Conservation (phyloP, 2,797 vertebrate genomes). For the Lateolabrax maculatus region DNA sequence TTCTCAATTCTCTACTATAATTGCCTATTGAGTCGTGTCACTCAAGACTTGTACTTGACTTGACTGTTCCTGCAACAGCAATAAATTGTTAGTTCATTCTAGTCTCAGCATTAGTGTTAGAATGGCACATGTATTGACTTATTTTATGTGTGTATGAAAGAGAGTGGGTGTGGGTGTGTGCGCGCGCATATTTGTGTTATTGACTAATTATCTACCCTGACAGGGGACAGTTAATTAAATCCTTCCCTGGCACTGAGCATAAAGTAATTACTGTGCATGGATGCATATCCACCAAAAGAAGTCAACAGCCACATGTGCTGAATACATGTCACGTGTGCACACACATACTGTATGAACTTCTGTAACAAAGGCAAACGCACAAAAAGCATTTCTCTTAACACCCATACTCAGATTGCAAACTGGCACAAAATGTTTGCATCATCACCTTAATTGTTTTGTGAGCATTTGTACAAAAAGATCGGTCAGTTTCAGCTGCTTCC, state of each 20-base stretch:
- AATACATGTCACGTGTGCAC: slow-evolving; percentile 30
- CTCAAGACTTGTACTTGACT: slow-evolving; percentile 52
- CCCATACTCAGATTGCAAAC: not conserved
- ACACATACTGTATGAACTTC: not conserved
- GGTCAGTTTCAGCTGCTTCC: not conserved
- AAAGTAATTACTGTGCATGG: slow-evolving; percentile 76
- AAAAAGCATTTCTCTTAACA: not conserved
- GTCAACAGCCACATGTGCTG: slow-evolving; percentile 33
- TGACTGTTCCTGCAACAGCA: slow-evolving; percentile 39
- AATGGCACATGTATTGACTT: slow-evolving; percentile 59
- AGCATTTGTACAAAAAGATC: not conserved
- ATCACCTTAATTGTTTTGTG: not conserved
- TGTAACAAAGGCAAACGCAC: slow-evolving; percentile 15
- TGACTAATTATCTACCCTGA: slow-evolving; percentile 69
- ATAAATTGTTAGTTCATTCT: slow-evolving; percentile 49
- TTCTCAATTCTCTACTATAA: slow-evolving; percentile 51
- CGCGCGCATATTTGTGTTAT: slow-evolving; percentile 45
- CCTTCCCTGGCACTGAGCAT: slow-evolving; percentile 54
- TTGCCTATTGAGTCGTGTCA: slow-evolving; percentile 68
- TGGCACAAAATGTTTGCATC: slow-evolving; percentile 11
- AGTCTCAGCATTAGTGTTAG: slow-evolving; percentile 26
- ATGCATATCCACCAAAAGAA: slow-evolving; percentile 48
- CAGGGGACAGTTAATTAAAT: slow-evolving; percentile 81
- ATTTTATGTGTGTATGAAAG: slow-evolving; percentile 33
- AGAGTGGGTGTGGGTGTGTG: not conserved